phyloP scores from a whole-genome alignment of 2,797 vertebrate species.

The Tamandua tetradactyla region DNA sequence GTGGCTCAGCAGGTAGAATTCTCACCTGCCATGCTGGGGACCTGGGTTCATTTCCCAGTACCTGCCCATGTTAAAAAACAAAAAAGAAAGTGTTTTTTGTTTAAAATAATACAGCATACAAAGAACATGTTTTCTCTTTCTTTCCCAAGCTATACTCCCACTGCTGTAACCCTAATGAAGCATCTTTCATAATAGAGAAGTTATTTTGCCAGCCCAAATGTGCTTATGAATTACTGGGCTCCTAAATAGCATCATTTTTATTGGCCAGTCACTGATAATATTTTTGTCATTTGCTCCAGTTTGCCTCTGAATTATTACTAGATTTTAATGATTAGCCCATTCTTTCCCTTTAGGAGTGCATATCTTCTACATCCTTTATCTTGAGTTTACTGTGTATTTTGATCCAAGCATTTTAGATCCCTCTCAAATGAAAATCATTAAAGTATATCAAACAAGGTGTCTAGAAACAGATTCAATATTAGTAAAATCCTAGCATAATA shows the following conservation, averaged over 20 bases:
- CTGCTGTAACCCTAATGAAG: neutral
- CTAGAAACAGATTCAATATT: neutral
- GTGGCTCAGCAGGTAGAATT: too few relatives aligned
- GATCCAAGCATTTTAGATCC: neutral
- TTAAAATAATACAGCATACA: neutral
- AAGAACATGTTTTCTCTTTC: neutral
- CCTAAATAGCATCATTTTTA: neutral
- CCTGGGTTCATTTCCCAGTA: too few relatives aligned
- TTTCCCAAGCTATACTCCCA: neutral
- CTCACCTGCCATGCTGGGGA: too few relatives aligned
- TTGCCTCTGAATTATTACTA: neutral
- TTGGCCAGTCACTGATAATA: neutral
- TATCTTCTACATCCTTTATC: neutral
- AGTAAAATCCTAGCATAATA: neutral
- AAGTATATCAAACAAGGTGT: neutral
- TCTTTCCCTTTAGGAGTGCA: neutral
- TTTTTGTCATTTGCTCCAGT: neutral
- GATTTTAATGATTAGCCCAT: conserved; percentile 17
- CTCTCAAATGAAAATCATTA: neutral
- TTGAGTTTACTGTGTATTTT: neutral
- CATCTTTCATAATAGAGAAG: neutral
- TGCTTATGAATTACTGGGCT: neutral
- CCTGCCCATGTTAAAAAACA: too few relatives aligned
- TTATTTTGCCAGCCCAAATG: neutral
- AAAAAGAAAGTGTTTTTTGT: too few relatives aligned